Conservation (phyloP, 1,140 invertebrate genomes). For the Diprion similis region DNA sequence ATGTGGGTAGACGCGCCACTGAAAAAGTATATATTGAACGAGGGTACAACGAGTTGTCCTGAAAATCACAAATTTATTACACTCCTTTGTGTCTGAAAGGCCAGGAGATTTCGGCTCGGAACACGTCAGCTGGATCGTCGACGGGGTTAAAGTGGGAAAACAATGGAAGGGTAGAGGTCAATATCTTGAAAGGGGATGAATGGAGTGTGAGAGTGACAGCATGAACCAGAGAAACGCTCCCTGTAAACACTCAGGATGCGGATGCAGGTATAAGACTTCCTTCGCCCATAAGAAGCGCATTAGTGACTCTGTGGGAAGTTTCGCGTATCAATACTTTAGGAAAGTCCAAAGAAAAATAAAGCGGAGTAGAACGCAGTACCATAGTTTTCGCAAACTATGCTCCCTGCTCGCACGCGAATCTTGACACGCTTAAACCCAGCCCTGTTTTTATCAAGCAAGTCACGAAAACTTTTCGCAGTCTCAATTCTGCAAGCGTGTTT, state of each 20-base stretch:
- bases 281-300: not conserved
- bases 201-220: too few species aligned
- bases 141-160: not conserved
- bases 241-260: not conserved
- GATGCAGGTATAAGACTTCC: not conserved
- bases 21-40: too few species aligned
- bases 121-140: not conserved
- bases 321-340: too few species aligned
- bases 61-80: slow-evolving; percentile 2
- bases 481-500: too few species aligned
- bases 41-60: not conserved
- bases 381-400: too few species aligned
- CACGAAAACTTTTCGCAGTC: too few species aligned
- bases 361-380: too few species aligned
- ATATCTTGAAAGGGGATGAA: not conserved
- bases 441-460: too few species aligned
- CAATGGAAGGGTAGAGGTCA: slow-evolving; percentile 1
- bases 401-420: too few species aligned
- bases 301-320: not conserved
- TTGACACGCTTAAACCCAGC: too few species aligned
- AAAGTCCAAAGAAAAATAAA: too few species aligned
- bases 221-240: not conserved
- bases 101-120: not conserved
- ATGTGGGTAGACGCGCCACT: too few species aligned
- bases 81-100: not conserved